Conservation (phyloP, 2,888 invertebrate species). For the Eurois occulta region DNA sequence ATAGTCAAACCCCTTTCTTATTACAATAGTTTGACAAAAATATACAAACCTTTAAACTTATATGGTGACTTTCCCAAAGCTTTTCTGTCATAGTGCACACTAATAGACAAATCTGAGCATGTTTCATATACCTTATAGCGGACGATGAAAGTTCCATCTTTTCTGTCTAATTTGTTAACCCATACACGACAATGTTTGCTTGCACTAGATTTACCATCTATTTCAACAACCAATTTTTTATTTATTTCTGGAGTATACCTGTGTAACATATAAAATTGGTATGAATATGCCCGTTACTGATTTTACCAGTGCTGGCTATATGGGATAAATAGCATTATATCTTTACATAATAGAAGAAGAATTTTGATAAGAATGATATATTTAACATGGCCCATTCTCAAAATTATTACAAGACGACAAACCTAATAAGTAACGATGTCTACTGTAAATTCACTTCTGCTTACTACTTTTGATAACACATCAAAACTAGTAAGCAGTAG, state of each 20-base stretch:
- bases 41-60: conserved; percentile 90
- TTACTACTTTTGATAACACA: too few relatives aligned
- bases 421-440: too few relatives aligned
- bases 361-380: too few relatives aligned
- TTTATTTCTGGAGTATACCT: conserved; percentile 90
- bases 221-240: conserved; percentile 87
- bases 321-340: background rate
- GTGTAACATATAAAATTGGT: conserved; percentile 8
- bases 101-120: conserved; percentile 93
- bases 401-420: too few relatives aligned
- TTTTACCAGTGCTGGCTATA: background rate
- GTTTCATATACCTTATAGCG: conserved; percentile 95
- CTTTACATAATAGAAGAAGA: background rate
- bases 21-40: conserved; percentile 54
- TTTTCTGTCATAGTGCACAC: conserved; percentile 91
- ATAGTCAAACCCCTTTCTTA: background rate
- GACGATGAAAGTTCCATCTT: conserved; percentile 95
- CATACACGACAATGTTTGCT: conserved; percentile 92
- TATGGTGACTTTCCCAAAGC: conserved; percentile 92
- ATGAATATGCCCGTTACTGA: background rate
- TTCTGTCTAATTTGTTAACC: conserved; percentile 94
- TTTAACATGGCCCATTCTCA: background rate
- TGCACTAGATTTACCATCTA: conserved; percentile 89
- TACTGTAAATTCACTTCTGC: too few relatives aligned
- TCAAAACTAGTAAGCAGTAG: background rate